Conservation (phyloP, 2,797 vertebrate genomes). For the Premnoplex brunnescens region DNA sequence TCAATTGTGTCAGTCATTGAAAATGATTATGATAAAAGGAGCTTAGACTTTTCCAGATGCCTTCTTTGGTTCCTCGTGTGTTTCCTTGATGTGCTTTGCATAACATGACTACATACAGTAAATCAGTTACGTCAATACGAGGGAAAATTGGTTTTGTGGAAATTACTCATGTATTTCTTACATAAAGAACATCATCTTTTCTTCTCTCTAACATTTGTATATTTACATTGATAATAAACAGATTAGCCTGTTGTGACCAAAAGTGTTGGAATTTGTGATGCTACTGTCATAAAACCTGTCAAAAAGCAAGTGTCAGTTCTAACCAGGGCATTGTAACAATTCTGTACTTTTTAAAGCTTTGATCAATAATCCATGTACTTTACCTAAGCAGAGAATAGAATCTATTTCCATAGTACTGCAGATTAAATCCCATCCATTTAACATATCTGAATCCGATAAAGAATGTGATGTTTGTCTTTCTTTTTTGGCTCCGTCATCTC, state of each 20-base stretch:
- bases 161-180: not conserved
- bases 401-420: not conserved
- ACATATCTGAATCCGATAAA: not conserved
- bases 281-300: not conserved
- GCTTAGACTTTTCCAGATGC: not conserved
- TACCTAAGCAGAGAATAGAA: not conserved
- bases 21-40: not conserved
- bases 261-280: not conserved
- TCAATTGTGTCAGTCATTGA: not conserved
- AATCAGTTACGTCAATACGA: not conserved
- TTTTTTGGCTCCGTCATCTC: not conserved
- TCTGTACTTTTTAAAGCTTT: not conserved
- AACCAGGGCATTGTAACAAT: not conserved
- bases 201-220: not conserved
- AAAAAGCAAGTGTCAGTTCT: not conserved
- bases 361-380: not conserved
- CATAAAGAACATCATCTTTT: not conserved
- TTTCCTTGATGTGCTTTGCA: conserved; percentile 3
- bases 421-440: not conserved
- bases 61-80: not conserved
- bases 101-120: not conserved
- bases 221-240: not conserved
- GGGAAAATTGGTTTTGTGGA: not conserved
- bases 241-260: not conserved
- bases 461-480: not conserved